Conservation (phyloP, 1,140 invertebrate genomes). For the Musca domestica region DNA sequence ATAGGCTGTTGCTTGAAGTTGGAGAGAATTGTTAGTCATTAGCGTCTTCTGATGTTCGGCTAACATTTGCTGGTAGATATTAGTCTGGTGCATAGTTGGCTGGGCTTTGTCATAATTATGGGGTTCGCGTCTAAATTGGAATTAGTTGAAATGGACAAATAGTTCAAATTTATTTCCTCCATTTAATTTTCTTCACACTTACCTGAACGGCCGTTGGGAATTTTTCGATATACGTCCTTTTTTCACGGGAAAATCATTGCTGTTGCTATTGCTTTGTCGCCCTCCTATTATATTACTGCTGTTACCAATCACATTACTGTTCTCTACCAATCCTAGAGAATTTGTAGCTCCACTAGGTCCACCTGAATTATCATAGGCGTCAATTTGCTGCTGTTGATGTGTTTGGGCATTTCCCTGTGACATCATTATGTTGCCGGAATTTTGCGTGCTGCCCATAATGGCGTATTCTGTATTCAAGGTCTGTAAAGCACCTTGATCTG, state of each 20-base stretch:
- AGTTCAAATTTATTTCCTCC: too few relatives aligned
- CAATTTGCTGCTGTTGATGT: conserved; percentile 21
- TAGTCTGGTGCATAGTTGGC: conserved; percentile 51
- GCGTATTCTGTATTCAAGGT: conserved; percentile 12
- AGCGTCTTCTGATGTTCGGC: conserved; percentile 44
- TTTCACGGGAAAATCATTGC: conserved; percentile 42
- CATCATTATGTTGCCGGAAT: neutral
- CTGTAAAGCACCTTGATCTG: neutral
- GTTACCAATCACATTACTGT: too few relatives aligned
- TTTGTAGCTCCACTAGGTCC: neutral
- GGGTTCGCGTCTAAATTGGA: conserved; percentile 38
- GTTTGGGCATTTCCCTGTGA: neutral
- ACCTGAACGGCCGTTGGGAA: conserved; percentile 41
- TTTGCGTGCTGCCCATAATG: conserved; percentile 17
- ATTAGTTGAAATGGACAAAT: too few relatives aligned
- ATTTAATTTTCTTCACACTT: neutral
- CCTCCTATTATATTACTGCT: neutral
- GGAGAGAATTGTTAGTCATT: conserved; percentile 1
- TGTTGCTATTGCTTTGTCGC: neutral
- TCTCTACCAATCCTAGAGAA: neutral
- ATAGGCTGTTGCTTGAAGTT: conserved; percentile 18
- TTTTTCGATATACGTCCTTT: conserved; percentile 49
- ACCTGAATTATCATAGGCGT: neutral
- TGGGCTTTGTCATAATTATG: conserved; percentile 53
- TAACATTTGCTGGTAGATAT: conserved; percentile 51